Conservation (phyloP, 2,797 vertebrate species). For the Tenualosa ilisha region DNA sequence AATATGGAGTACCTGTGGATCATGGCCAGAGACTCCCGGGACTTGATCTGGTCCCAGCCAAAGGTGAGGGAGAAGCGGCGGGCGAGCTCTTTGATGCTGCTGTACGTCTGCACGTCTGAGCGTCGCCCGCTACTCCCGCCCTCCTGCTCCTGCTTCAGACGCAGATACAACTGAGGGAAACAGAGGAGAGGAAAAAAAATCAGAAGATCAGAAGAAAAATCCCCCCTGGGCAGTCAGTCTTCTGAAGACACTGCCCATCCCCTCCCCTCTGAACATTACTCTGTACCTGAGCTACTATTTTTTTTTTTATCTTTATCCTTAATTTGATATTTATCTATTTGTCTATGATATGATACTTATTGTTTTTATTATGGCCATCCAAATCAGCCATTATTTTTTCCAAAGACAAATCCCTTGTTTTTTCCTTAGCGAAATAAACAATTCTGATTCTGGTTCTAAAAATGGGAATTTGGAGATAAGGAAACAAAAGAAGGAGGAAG, state of each 20-base stretch:
- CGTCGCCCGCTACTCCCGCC: slow-evolving; percentile 64
- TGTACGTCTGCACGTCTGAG: slow-evolving; percentile 80
- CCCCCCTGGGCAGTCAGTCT: too few relatives aligned
- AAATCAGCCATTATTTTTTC: too few relatives aligned
- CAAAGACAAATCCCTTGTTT: too few relatives aligned
- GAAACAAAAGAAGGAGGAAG: neutral
- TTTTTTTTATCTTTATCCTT: too few relatives aligned
- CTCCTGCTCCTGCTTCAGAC: slow-evolving; percentile 76
- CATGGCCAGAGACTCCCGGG: slow-evolving; percentile 85
- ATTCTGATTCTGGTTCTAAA: too few relatives aligned
- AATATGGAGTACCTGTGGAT: slow-evolving; percentile 82
- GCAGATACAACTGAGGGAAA: slow-evolving; percentile 78
- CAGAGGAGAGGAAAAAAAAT: neutral
- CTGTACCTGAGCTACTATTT: too few relatives aligned
- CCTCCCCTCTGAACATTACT: too few relatives aligned
- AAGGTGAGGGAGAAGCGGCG: slow-evolving; percentile 88
- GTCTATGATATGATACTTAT: too few relatives aligned
- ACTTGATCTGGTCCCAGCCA: slow-evolving; percentile 86
- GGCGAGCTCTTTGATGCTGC: slow-evolving; percentile 89
- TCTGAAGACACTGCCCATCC: too few relatives aligned
- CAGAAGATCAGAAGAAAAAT: neutral
- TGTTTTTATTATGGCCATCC: too few relatives aligned
- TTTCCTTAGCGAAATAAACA: too few relatives aligned
- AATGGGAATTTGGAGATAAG: neutral
- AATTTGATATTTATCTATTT: too few relatives aligned